Conservation (phyloP, 2,888 invertebrate species). For the Eurytoma californica region DNA sequence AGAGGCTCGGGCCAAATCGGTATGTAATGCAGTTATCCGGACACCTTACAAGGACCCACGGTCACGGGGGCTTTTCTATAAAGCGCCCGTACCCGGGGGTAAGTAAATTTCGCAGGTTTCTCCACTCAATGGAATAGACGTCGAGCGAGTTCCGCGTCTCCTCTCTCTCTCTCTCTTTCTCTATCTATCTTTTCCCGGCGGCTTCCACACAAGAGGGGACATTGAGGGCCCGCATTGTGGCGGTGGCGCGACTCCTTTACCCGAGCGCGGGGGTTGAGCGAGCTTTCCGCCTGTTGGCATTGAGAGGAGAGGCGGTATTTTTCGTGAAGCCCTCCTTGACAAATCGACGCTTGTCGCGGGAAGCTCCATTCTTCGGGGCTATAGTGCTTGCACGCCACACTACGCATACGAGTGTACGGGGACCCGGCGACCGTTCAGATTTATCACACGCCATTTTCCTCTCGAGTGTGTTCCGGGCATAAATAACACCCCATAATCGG, state of each 20-base stretch:
- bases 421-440: conserved; percentile 62
- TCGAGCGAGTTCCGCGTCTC: background rate
- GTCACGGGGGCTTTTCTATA: conserved; percentile 44
- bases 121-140: conserved; percentile 38
- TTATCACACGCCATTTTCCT: conserved; percentile 69
- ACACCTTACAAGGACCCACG: conserved; percentile 64
- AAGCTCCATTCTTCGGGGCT: conserved; percentile 66
- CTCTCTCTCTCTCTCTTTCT: conserved; percentile 28
- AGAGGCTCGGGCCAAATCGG: conserved; percentile 45
- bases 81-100: conserved; percentile 60
- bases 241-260: conserved; percentile 54
- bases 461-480: conserved; percentile 65
- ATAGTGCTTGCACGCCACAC: background rate
- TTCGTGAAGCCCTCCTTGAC: conserved; percentile 70
- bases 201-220: conserved; percentile 64
- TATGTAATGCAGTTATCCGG: conserved; percentile 69
- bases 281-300: conserved; percentile 73
- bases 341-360: conserved; percentile 73
- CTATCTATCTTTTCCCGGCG: conserved; percentile 55
- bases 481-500: conserved; percentile 70
- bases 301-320: conserved; percentile 66
- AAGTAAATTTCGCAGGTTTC: conserved; percentile 73
- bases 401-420: conserved; percentile 4
- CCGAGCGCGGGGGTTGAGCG: conserved; percentile 64
- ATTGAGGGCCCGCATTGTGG: conserved; percentile 69